Percentiles rank a stretch among this genome's conserved stretches.
Evolutionary conservation across 2,888 invertebrate species (phyloP).

Genomic region (Cerceris ruficornis): DNA sequence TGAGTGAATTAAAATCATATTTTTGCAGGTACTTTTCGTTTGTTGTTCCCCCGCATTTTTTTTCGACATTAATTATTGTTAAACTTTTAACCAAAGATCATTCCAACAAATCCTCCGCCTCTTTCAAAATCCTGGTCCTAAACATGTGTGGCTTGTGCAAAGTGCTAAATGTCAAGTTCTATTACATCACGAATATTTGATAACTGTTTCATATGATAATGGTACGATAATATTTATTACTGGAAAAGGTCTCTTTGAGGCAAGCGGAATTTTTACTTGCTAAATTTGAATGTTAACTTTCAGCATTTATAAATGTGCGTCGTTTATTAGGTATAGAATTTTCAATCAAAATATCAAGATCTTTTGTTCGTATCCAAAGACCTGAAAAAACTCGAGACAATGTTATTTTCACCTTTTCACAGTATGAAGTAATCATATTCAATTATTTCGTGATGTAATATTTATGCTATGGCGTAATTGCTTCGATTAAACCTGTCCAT

Average conservation of each 20-base stretch:
- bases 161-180: slow-evolving; percentile 26
- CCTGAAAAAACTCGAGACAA: not conserved
- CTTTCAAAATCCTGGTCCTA: slow-evolving; percentile 28
- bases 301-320: no score
- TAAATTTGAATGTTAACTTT: no score
- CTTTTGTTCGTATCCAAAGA: not conserved
- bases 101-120: slow-evolving; percentile 19
- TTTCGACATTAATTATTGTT: slow-evolving; percentile 23
- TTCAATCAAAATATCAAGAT: not conserved
- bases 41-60: slow-evolving; percentile 41
- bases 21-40: slow-evolving; percentile 70
- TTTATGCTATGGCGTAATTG: slow-evolving; percentile 15
- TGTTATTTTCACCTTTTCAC: not conserved
- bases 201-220: slow-evolving; percentile 2
- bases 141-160: slow-evolving; percentile 26
- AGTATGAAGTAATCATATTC: not conserved
- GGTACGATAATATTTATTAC: not conserved
- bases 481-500: slow-evolving; percentile 18
- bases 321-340: not conserved
- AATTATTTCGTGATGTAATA: slow-evolving; percentile 1
- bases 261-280: no score
- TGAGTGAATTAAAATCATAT: slow-evolving; percentile 76
- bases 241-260: no score
- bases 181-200: slow-evolving; percentile 30
- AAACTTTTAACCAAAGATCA: slow-evolving; percentile 7